A percentile compares a stretch with the other conserved stretches of the same genome.
Evolutionary conservation across 2,797 vertebrate genomes (phyloP).

Genomic region (Fundulus diaphanus): DNA sequence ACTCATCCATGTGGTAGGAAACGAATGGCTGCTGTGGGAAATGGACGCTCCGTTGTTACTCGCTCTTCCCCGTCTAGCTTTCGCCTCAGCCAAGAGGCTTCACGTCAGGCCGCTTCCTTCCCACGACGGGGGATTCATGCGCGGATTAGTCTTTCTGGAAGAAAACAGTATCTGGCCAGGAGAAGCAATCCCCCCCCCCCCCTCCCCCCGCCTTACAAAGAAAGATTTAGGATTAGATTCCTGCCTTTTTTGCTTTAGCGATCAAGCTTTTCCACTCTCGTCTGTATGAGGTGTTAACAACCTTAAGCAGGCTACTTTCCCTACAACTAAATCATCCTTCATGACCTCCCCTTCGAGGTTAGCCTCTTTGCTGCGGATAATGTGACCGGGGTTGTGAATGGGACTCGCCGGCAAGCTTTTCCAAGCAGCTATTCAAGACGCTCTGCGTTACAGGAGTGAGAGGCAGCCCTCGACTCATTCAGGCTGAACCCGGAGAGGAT

Average conservation of each 20-base stretch:
- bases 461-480: conserved; percentile 15
- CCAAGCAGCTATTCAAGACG: conserved; percentile 10
- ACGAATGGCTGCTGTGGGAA: not conserved
- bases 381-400: conserved; percentile 11
- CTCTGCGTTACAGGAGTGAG: conserved; percentile 17
- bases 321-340: conserved; percentile 5
- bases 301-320: conserved; percentile 1
- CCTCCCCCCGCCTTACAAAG: conserved; percentile 9
- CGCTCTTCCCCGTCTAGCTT: conserved; percentile 12
- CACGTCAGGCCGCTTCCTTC: conserved; percentile 42
- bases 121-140: conserved; percentile 20
- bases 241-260: not conserved
- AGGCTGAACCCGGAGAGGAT: conserved; percentile 25
- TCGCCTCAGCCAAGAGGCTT: conserved; percentile 25
- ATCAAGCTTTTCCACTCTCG: not conserved
- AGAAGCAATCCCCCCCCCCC: conserved; percentile 9
- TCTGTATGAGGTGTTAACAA: not conserved
- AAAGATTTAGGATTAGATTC: conserved; percentile 19
- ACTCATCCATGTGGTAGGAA: no score
- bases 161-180: conserved; percentile 1
- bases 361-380: conserved; percentile 27
- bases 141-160: conserved; percentile 39
- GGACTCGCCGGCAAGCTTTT: conserved; percentile 23
- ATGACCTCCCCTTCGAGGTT: conserved; percentile 16
- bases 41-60: not conserved